Evolutionary conservation across 2,797 vertebrate genomes (phyloP), one percentile per base, ranked within the genome.

Genomic region (Accipiter badius): DNA sequence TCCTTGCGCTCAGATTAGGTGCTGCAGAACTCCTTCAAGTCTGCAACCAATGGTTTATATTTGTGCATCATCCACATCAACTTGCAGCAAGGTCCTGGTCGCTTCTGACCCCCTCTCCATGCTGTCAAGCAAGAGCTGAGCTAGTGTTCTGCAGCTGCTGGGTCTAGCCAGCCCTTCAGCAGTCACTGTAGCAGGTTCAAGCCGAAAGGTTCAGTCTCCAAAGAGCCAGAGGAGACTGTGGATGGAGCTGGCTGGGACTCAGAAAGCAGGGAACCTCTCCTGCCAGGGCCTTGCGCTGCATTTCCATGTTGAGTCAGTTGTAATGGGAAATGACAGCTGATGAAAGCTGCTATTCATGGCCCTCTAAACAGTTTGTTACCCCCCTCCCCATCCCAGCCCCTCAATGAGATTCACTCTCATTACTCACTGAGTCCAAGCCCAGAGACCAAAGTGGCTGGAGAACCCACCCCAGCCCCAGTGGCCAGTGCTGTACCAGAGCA

Each of bases 261-360:
- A 1, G 46, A 35, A 89, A 80, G 82, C 77, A 82, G 77, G 33
- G 31, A 93, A 44, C 21, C 31, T 93, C 90, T 95, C 18, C 40
- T 79, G 84, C 44, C 77, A 62, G 61, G 62, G 50, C 69, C 44
- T 70, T 33, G 71, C 0, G 69, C 93, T 86, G 91, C 92, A 93
- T 97, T 97, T 96, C 96, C 96, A 95, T 93, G 84, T 98, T 54
- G 94, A 95, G 90, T 73, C 70, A 81, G 83, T 39, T 29, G n/a
- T 98, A 98, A 99, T 98, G 95, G 96, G 96, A 97, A 91, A 86
- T 98, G 98, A 98, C 98, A 98, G 97, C 92, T 93, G 98, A 98
- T 98, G 98, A 98, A 98, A 98, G 98, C 98, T 86, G 95, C 97
- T 97, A 96, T 98, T 98, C 98, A 98, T 96, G 95, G 97, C 97